Percentiles rank a stretch among this genome's conserved stretches.
Evolutionary conservation across 1,140 invertebrate species (phyloP).

Genomic region (Cotesia typhae): DNA sequence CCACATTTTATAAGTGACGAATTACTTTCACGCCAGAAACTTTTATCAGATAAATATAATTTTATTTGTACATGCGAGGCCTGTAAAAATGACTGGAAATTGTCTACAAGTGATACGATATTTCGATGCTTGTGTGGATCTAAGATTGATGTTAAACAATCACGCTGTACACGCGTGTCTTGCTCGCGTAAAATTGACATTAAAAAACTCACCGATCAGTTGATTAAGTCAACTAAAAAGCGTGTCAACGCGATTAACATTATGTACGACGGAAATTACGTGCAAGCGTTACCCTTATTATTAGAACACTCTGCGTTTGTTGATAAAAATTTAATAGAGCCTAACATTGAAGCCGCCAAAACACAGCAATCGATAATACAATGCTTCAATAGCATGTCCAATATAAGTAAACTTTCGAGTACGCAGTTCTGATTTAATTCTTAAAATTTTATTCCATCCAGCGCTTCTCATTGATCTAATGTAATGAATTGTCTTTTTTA

Average conservation of each 20-base stretch:
- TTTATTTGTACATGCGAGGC: slow-evolving; percentile 69
- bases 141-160: not conserved
- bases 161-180: slow-evolving; percentile 34
- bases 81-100: slow-evolving; percentile 67
- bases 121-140: slow-evolving; percentile 46
- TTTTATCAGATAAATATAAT: slow-evolving; percentile 68
- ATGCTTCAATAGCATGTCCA: slow-evolving; percentile 58
- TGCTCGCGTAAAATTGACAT: slow-evolving; percentile 48
- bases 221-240: slow-evolving; percentile 52
- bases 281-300: slow-evolving; percentile 53
- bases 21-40: slow-evolving; percentile 55
- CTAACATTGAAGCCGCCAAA: slow-evolving; percentile 59
- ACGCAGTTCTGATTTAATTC: not conserved
- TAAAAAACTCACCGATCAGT: slow-evolving; percentile 44
- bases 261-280: slow-evolving; percentile 57
- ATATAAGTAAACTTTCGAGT: slow-evolving; percentile 27
- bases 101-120: slow-evolving; percentile 41
- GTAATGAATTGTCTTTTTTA: too few species aligned
- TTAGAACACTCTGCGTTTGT: slow-evolving; percentile 53
- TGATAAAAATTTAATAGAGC: slow-evolving; percentile 50
- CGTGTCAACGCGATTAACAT: slow-evolving; percentile 50
- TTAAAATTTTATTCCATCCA: not conserved
- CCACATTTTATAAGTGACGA: slow-evolving; percentile 65
- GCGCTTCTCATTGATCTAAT: too few species aligned
- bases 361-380: slow-evolving; percentile 63